These are phyloP conservation scores for Bos javanicus DNA, from an alignment of 2,113 vertebrate species.

Conservation along the genomic window DNA sequence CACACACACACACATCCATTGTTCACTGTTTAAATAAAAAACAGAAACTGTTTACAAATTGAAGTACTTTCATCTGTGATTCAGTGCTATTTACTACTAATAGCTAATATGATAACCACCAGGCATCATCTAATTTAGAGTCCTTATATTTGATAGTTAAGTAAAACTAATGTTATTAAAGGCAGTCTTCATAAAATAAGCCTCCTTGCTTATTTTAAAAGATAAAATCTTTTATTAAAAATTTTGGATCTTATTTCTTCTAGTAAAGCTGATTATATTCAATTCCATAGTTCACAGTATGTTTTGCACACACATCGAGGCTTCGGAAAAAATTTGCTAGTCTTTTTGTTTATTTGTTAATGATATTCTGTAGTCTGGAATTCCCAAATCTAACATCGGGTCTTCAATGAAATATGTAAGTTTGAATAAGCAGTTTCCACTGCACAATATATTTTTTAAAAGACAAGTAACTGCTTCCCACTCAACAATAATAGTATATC, in stretches of 20 bases:
- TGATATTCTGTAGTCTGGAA: not conserved
- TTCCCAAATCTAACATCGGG: not conserved
- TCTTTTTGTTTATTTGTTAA: not conserved
- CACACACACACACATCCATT: not conserved
- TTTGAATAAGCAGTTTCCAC: not conserved
- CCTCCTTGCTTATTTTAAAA: not conserved
- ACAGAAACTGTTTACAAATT: not conserved
- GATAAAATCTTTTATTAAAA: not conserved
- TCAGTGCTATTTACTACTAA: not conserved
- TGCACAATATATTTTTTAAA: not conserved
- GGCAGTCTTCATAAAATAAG: not conserved
- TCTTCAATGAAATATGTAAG: not conserved
- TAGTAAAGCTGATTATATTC: not conserved
- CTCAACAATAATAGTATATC: not conserved
- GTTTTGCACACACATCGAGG: not conserved
- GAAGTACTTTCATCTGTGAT: not conserved
- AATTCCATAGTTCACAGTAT: not conserved
- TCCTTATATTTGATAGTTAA: not conserved
- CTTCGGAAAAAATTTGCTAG: not conserved
- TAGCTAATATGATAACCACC: not conserved
- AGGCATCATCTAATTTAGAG: not conserved
- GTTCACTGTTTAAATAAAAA: not conserved
- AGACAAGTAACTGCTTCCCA: not conserved
- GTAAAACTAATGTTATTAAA: conserved; percentile 19
- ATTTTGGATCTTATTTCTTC: not conserved